Conservation (phyloP, 2,113 vertebrate species). For the Acrocephalus arundinaceus region DNA sequence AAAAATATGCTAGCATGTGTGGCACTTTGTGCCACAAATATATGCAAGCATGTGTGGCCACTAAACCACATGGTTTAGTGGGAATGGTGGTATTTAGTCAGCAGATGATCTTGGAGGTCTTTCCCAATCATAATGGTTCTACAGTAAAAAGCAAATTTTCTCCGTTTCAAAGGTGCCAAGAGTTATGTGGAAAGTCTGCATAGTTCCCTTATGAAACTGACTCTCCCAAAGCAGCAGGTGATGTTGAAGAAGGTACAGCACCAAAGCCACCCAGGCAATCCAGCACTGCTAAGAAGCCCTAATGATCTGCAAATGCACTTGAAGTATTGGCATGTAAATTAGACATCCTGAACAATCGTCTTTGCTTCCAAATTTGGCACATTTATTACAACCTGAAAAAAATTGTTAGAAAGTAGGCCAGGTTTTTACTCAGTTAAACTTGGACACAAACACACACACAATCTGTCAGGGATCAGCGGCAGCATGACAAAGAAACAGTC, state of each 20-base stretch:
- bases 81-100: neutral
- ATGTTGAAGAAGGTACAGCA: neutral
- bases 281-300: neutral
- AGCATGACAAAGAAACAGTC: constrained; percentile 11
- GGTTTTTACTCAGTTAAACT: constrained; percentile 38
- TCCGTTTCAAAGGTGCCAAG: neutral
- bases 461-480: constrained; percentile 40
- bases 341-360: neutral
- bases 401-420: constrained; percentile 31
- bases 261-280: neutral
- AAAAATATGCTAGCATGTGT: neutral
- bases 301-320: neutral
- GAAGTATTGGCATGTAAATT: neutral
- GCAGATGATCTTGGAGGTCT: neutral
- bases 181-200: neutral
- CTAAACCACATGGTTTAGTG: neutral
- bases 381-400: neutral
- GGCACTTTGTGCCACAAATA: neutral
- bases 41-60: too few species aligned
- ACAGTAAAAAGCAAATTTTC: accelerated
- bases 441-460: constrained; percentile 21
- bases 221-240: neutral
- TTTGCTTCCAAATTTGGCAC: neutral
- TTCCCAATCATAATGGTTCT: neutral
- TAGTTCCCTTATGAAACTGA: neutral